Evolutionary conservation across 37 sponge, comb jelly and placozoan species (phyloP), one percentile per base, ranked within the genome.

Genomic region (Hexactinellida sp.): DNA sequence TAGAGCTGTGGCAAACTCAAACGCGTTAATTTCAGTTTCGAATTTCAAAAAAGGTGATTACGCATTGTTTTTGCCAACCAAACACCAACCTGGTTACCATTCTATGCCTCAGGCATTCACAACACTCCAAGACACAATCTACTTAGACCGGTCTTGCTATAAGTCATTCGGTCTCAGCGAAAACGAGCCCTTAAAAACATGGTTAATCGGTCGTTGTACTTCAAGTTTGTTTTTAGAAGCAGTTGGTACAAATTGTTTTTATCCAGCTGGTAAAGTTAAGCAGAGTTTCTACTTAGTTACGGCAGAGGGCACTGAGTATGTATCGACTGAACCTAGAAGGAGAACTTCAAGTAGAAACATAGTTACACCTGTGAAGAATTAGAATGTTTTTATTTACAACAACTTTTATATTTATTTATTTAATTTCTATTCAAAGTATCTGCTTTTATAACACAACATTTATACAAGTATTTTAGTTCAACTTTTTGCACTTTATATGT

Each of bases 141-240:
- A 63, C 76, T 23, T 63, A 7, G 76, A 63, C 34, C 3, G 34
- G 13, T 10, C 76, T 32, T 25, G 76, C 76, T 63, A 63, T 23
- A 28, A 28, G 25, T 10, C 76, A n/a, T 63, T 63, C 76, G 76
- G 76, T 63, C 5, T 63, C 19, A 23, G 76, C 1, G 76, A 63
- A 63, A 63, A 63, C 34, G 76, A 63, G 13, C 76, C 76, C 5
- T 23, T 63, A n/a, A 7, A 23, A 23, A 63, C 76, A 10, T 63
- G 76, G 76, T 23, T 63, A 63, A 63, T 63, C 76, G 76, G 76
- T 5, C 76, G 76, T 21, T 63, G 76, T 28, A 63, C 76, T n/a
- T 63, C 76, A 28, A n/a, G 13, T n/a, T n/a, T n/a, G 13, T 10
- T 63, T 63, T 23, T 28, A n/a, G 76, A 63, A n/a, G 13, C 76